A percentile compares a stretch with the other conserved stretches of the same genome.
These are phyloP conservation scores for Calidris pugnax DNA, from an alignment of 2,113 vertebrate species.

Conservation along the genomic window DNA sequence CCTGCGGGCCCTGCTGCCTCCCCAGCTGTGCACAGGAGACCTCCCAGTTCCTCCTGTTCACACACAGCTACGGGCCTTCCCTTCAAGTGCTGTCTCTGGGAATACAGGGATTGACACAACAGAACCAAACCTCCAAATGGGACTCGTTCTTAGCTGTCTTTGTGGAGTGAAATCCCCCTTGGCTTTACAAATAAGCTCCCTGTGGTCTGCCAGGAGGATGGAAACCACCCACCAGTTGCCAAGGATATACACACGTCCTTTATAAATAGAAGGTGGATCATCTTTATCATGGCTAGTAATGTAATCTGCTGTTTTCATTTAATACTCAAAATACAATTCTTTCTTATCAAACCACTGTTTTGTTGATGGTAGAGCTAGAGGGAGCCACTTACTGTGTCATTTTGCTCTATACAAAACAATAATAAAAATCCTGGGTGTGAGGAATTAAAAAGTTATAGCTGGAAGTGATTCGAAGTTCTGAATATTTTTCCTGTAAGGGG, in stretches of 20 bases:
- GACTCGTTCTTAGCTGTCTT: background rate
- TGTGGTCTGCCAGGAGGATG: background rate
- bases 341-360: background rate
- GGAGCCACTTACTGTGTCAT: background rate
- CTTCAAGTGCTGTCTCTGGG: background rate
- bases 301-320: background rate
- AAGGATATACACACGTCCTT: background rate
- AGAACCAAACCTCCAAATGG: background rate
- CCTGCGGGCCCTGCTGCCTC: background rate
- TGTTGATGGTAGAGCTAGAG: background rate
- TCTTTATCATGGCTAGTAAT: background rate
- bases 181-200: background rate
- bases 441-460: background rate
- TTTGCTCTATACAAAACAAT: background rate
- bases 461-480: background rate
- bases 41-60: background rate
- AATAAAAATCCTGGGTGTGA: background rate
- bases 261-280: background rate
- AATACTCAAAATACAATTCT: background rate
- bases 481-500: background rate
- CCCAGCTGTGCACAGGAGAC: background rate
- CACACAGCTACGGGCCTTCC: background rate
- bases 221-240: background rate
- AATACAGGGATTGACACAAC: background rate
- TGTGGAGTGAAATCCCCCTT: background rate